A percentile compares a stretch with the other conserved stretches of the same genome.
Evolutionary conservation across 2,888 invertebrate genomes (phyloP).

Genomic region (Pristionchus arcanus): DNA sequence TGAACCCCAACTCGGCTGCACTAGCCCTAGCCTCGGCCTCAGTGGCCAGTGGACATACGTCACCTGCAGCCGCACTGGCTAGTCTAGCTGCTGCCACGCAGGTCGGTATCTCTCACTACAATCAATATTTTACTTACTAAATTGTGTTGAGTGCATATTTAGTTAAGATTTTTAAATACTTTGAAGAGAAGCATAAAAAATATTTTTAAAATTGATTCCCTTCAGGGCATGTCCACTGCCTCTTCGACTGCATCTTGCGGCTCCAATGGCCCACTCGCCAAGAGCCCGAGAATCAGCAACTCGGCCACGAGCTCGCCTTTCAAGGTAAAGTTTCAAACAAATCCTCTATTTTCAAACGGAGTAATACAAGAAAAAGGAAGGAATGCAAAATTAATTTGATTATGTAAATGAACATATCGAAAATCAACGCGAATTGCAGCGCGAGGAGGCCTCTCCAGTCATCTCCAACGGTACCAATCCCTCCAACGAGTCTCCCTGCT

Average conservation of each 20-base stretch:
- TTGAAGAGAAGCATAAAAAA: too few species aligned
- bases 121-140: too few species aligned
- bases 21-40: constrained; percentile 56
- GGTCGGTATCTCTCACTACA: not conserved
- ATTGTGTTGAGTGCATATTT: too few species aligned
- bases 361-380: too few species aligned
- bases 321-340: too few species aligned
- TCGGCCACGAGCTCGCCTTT: constrained; percentile 46
- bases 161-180: too few species aligned
- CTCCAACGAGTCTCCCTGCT: constrained; percentile 42
- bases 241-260: constrained; percentile 8
- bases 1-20: constrained; percentile 62
- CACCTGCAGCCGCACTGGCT: constrained; percentile 63
- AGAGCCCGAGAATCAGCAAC: constrained; percentile 49
- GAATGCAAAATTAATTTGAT: too few species aligned
- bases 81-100: constrained; percentile 61
- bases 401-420: too few species aligned
- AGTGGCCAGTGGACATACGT: constrained; percentile 58
- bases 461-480: constrained; percentile 38
- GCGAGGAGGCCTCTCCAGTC: not conserved
- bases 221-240: constrained; percentile 26
- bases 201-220: not conserved
- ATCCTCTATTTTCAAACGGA: too few species aligned
- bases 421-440: too few species aligned
- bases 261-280: constrained; percentile 3